phyloP scores from a whole-genome alignment of 1,140 invertebrate genomes.

The Dolichoris vasculosae region DNA sequence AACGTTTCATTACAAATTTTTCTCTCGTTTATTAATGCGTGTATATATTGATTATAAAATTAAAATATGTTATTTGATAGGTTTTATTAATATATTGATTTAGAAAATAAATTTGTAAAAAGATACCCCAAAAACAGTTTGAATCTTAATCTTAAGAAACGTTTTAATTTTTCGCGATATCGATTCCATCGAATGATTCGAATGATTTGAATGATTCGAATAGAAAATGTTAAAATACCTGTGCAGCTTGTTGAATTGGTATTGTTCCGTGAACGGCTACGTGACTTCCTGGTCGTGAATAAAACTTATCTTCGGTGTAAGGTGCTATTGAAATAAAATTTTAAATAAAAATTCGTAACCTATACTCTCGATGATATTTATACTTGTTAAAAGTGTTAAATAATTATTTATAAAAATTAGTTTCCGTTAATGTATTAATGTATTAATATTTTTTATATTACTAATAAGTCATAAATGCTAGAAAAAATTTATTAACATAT shows the following conservation, averaged over 20 bases:
- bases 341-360: background rate
- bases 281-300: slow-evolving; percentile 71
- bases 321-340: slow-evolving; percentile 54
- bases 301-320: slow-evolving; percentile 72
- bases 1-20: slow-evolving; percentile 3
- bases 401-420: no score
- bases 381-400: background rate
- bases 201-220: background rate
- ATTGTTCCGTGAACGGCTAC: slow-evolving; percentile 74
- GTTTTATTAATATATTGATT: background rate
- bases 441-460: no score
- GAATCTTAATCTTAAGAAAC: background rate
- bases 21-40: background rate
- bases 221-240: slow-evolving; percentile 62
- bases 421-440: no score
- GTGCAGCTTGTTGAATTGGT: slow-evolving; percentile 75
- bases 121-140: background rate
- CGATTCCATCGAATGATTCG: background rate
- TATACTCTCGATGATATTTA: background rate
- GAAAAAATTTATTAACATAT: no score
- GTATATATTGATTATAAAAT: background rate
- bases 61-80: slow-evolving; percentile 9
- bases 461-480: background rate
- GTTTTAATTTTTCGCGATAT: background rate
- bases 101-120: background rate